phyloP scores from a whole-genome alignment of 1,140 invertebrate species.

The Andricus grossulariae region DNA sequence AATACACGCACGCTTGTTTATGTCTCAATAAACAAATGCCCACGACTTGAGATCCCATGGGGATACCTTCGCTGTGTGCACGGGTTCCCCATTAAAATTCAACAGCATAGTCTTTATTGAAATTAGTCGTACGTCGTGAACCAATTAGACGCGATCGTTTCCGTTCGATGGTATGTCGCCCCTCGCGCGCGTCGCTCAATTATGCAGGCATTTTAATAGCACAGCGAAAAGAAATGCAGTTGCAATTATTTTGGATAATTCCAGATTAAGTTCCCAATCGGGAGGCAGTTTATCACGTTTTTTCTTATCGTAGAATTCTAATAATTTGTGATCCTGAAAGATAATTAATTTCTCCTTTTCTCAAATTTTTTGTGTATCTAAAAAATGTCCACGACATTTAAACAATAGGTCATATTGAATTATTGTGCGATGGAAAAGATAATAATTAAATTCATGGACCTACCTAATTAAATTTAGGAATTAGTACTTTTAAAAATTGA shows the following conservation, averaged over 20 bases:
- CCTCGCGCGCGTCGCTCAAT: background rate
- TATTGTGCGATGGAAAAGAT: too few species aligned
- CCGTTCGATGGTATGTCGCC: constrained; percentile 33
- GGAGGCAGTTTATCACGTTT: constrained; percentile 26
- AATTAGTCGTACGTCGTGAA: constrained; percentile 51
- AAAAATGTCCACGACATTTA: too few species aligned
- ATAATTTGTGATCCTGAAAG: constrained; percentile 10
- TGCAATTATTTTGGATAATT: constrained; percentile 36
- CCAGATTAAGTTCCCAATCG: constrained; percentile 33
- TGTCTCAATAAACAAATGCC: too few species aligned
- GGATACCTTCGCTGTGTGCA: too few species aligned
- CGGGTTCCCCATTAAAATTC: constrained; percentile 27
- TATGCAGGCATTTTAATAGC: constrained; percentile 40
- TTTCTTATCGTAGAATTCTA: constrained; percentile 1
- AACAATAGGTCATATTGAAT: too few species aligned
- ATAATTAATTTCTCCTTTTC: constrained; percentile 35
- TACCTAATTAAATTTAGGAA: too few species aligned
- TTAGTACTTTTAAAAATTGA: too few species aligned
- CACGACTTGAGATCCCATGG: too few species aligned
- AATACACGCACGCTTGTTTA: too few species aligned
- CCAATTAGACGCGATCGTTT: constrained; percentile 50
- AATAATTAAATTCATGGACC: too few species aligned
- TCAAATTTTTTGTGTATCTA: constrained; percentile 38
- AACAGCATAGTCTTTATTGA: constrained; percentile 44
- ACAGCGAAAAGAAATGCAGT: constrained; percentile 32